Evolutionary conservation across 2,797 vertebrate genomes (phyloP).

Genomic region (Coranthus polyacanthus): DNA sequence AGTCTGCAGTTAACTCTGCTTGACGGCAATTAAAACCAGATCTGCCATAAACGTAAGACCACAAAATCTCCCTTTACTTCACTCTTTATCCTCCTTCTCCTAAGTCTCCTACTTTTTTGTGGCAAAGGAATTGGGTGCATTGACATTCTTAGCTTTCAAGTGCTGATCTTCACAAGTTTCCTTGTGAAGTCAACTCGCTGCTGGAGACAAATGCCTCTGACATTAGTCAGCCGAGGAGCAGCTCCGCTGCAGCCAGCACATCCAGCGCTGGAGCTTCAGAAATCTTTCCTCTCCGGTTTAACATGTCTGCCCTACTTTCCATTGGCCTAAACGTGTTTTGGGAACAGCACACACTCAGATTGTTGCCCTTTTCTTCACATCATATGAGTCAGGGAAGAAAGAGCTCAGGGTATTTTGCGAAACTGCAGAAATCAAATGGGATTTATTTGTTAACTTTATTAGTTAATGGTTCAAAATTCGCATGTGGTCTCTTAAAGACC

Average conservation of each 20-base stretch:
- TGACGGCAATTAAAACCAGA: constrained; percentile 60
- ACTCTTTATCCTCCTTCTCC: constrained; percentile 15
- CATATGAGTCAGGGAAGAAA: constrained; percentile 47
- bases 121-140: constrained; percentile 10
- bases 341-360: constrained; percentile 50
- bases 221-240: constrained; percentile 67
- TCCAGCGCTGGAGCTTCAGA: constrained; percentile 47
- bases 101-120: constrained; percentile 27
- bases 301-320: constrained; percentile 81
- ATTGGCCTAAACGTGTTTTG: constrained; percentile 61
- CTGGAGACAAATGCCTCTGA: constrained; percentile 68
- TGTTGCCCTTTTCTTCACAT: constrained; percentile 51
- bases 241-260: constrained; percentile 40
- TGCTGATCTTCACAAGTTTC: constrained; percentile 48
- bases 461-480: neutral
- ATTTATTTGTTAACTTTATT: constrained; percentile 5
- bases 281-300: constrained; percentile 65
- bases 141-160: constrained; percentile 55
- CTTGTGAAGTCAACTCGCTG: constrained; percentile 48
- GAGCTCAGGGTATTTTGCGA: constrained; percentile 49
- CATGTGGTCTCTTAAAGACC: neutral
- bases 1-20: constrained; percentile 35
- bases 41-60: constrained; percentile 23
- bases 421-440: constrained; percentile 39
- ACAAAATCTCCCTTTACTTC: constrained; percentile 23